Conservation (phyloP, 1,140 invertebrate genomes). For the Coboldia fuscipes region DNA sequence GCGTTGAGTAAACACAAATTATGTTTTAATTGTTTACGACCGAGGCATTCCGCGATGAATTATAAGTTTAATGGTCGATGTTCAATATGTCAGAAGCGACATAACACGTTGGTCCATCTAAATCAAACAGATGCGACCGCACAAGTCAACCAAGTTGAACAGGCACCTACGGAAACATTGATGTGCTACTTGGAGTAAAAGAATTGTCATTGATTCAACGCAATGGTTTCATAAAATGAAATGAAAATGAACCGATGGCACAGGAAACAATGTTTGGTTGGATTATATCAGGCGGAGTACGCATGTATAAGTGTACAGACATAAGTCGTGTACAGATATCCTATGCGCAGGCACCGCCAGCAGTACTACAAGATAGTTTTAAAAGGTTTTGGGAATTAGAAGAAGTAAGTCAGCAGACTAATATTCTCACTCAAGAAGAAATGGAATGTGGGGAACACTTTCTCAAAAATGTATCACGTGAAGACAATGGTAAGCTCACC, state of each 20-base stretch:
- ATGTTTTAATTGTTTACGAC: too few species aligned
- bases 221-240: not conserved
- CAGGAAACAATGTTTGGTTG: conserved; percentile 2
- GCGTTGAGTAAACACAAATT: too few species aligned
- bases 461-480: not conserved
- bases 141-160: too few species aligned
- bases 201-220: too few species aligned
- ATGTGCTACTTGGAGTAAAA: too few species aligned
- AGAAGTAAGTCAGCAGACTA: not conserved
- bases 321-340: not conserved
- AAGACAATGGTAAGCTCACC: not conserved
- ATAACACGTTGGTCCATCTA: too few species aligned
- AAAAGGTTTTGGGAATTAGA: not conserved
- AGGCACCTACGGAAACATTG: too few species aligned
- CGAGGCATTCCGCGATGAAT: too few species aligned
- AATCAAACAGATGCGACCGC: too few species aligned
- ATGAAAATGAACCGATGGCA: not conserved
- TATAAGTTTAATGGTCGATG: too few species aligned
- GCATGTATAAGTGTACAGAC: not conserved
- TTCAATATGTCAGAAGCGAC: too few species aligned
- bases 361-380: not conserved
- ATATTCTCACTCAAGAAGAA: not conserved
- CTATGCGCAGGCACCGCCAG: not conserved
- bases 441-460: not conserved
- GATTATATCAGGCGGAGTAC: conserved; percentile 3